Evolutionary conservation across 2,888 invertebrate species (phyloP), one percentile per base, ranked within the genome.

Genomic region (Pyrocoelia pectoralis): DNA sequence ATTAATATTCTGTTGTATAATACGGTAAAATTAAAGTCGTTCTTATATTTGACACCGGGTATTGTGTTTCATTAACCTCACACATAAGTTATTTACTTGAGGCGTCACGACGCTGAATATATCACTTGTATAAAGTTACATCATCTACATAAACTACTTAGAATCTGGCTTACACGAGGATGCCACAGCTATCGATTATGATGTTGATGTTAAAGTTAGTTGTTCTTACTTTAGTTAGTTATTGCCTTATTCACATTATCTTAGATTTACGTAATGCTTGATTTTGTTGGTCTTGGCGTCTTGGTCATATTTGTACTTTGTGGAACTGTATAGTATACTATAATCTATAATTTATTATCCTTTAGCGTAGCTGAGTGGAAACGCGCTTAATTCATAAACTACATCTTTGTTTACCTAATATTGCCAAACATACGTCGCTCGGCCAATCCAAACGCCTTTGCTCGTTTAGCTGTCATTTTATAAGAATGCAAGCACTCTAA

Each of bases 201-300:
- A 56, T 61, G 61, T 61, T 61, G 61, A 61, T 52, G 61, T 61
- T 61, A 15, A 43, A 61, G 61, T 61, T 61, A 56, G 61, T 61
- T 61, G 61, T 51, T 55, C 60, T 43, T 56, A 56, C 52, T 56
- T 61, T 51, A 61, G 56, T 56, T 56, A 61, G 61, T 61, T 61
- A 61, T 51, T 48, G 43, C 19, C 24, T 56, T 54, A 54, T 54
- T 54, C 46, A 48, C 48, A 41, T 55, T 61, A 61, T 54, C 49
- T 55, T 49, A 49, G 60, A 54, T 43, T 54, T 40, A 14, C 24
- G 52, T 40, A 18, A 55, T 61, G 60, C 54, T 54, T 61, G 55
- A 43, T 43, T 43, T 43, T 43, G 41, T 43, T 43, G 41, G 8
- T 43, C 41, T 15, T 13, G 15, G n/a, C 12, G 8, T 43, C 41